Evolutionary conservation across 2,113 vertebrate species (phyloP), one percentile per base, ranked within the genome.

Genomic region (Scartelaos histophorus): DNA sequence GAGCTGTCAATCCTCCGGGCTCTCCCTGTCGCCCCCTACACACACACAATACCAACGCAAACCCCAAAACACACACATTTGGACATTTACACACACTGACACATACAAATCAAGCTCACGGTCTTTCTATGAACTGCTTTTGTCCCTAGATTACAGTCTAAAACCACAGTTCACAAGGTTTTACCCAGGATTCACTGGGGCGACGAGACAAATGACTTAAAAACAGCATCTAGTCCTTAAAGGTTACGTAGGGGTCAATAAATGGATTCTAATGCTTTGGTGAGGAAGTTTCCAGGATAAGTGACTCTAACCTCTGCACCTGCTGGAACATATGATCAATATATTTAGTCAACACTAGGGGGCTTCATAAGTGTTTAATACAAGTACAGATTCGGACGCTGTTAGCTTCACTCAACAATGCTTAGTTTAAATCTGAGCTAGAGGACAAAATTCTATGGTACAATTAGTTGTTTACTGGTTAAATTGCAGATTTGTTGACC

Each of bases 1-100:
- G 95, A 94, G 95, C 96, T 98, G 97, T 98, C 97, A 98, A 96
- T 99, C 96, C 96, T 97, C 91, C 91, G 66, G 94, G 94, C 94
- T 96, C 94, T 95, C 94, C 91, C 94, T 92, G 93, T 95, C 95
- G 93, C 84, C n/a, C 75, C 51, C 62, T 9, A 29, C 74, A 29
- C 29, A 22, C 51, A 53, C 81, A 70, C 60, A 56, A 67, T 62
- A 34, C 9, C 9, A 25, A 22, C 25, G 21, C 56, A 13, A 6
- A 34, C 25, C 25, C 25, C 34, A 61, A 61, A 19, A 66, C 65
- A 66, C 67, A n/a, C 49, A 57, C 43, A 56, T 29, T 35, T n/a
- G 17, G 34, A 24, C 34, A 73, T 67, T 24, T 64, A 66, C 51
- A 66, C 67, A 43, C 78, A 35, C 60, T 15, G 35, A 13, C 71